phyloP scores from a whole-genome alignment of 2,797 vertebrate species.

The Danio kyathit region DNA sequence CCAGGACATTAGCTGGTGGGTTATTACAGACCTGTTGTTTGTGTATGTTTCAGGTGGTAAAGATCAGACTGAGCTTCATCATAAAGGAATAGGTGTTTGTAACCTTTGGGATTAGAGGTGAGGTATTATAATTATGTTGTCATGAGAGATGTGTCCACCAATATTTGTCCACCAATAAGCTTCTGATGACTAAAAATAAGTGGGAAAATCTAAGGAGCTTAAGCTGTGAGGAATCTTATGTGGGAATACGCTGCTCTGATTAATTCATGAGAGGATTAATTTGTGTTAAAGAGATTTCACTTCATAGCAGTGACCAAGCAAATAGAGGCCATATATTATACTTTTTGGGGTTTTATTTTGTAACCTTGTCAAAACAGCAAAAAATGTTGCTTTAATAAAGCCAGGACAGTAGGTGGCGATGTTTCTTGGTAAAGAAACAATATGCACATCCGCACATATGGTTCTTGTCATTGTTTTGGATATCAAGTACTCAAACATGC shows the following conservation, averaged over 20 bases:
- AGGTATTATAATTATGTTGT: constrained; percentile 4
- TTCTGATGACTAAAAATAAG: constrained; percentile 10
- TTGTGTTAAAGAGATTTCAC: not conserved
- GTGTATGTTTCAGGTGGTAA: not conserved
- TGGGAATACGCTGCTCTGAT: not conserved
- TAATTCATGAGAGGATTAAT: constrained; percentile 26
- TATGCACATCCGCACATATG: too few relatives aligned
- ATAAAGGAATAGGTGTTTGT: not conserved
- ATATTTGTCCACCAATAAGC: not conserved
- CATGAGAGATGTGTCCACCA: constrained; percentile 3
- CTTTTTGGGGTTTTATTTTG: not conserved
- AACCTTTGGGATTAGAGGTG: not conserved
- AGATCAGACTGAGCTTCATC: not conserved
- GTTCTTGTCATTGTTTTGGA: too few relatives aligned
- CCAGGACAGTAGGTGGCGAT: too few relatives aligned
- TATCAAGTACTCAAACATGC: too few relatives aligned
- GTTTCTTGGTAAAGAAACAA: too few relatives aligned
- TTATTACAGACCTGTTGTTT: not conserved
- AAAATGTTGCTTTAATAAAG: too few relatives aligned
- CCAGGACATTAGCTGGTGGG: not conserved
- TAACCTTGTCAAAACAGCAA: not conserved
- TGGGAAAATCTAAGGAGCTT: not conserved
- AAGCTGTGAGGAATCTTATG: constrained; percentile 19
- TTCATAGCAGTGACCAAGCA: not conserved
- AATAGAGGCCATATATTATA: not conserved